Percentiles rank a stretch among this genome's conserved stretches.
These are phyloP conservation scores for Orchestia grillus DNA, from an alignment of 1,140 invertebrate genomes.

Conservation along the genomic window DNA sequence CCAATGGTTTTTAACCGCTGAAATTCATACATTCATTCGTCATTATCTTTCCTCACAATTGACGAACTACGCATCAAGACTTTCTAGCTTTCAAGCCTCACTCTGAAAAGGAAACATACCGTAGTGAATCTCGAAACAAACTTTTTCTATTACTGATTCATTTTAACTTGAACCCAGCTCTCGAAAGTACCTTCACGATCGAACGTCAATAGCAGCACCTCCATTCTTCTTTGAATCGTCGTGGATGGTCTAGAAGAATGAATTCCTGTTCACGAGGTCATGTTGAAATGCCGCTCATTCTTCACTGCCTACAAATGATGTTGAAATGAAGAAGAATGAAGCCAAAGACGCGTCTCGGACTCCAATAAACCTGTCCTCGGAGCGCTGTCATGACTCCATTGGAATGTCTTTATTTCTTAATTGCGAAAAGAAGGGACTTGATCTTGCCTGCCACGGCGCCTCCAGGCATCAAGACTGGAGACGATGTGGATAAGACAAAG, in stretches of 20 bases:
- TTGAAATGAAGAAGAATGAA: constrained; percentile 60
- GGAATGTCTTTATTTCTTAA: constrained; percentile 56
- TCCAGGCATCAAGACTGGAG: constrained; percentile 27
- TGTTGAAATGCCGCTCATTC: constrained; percentile 56
- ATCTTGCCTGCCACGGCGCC: constrained; percentile 34
- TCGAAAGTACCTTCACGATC: background rate
- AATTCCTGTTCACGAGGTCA: constrained; percentile 32
- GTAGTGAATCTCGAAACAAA: background rate
- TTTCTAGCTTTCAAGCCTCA: background rate
- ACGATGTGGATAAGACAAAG: constrained; percentile 24
- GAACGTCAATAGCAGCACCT: background rate
- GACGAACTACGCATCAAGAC: too few relatives aligned
- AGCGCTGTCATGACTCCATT: constrained; percentile 48
- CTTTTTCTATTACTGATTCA: background rate
- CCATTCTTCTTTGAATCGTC: constrained; percentile 13
- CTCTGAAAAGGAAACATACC: background rate
- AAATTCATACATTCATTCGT: background rate
- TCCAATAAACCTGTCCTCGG: constrained; percentile 57
- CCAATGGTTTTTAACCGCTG: background rate
- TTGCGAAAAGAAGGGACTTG: constrained; percentile 26
- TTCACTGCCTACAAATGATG: constrained; percentile 55
- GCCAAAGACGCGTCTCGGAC: constrained; percentile 56
- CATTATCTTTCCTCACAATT: background rate
- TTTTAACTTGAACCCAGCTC: background rate
- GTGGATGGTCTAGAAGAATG: constrained; percentile 43